These are phyloP conservation scores for Drosophila setifemur DNA, from an alignment of 1,140 invertebrate species.

Conservation along the genomic window DNA sequence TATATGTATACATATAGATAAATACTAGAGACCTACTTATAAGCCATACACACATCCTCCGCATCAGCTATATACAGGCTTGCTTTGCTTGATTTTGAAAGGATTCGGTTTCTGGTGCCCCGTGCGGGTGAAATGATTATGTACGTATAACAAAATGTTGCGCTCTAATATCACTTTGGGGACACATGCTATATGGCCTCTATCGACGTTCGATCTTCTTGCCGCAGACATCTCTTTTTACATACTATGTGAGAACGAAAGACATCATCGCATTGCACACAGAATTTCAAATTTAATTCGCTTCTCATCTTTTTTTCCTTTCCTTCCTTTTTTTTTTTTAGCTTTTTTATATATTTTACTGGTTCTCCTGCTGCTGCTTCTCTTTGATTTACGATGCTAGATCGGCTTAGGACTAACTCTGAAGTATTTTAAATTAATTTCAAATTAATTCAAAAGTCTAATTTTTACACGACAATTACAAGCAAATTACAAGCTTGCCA, in stretches of 20 bases:
- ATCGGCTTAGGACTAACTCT: conserved; percentile 38
- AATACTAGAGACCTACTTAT: conserved; percentile 48
- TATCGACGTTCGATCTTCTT: conserved; percentile 36
- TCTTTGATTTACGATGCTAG: conserved; percentile 28
- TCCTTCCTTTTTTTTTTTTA: background rate
- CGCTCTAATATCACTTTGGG: conserved; percentile 56
- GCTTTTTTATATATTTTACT: conserved; percentile 1
- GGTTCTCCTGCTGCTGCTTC: conserved; percentile 11
- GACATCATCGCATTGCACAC: conserved; percentile 42
- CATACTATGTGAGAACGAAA: conserved; percentile 10
- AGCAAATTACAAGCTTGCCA: conserved; percentile 7
- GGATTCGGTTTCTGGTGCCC: conserved; percentile 29
- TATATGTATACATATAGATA: conserved; percentile 25
- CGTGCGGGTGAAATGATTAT: conserved; percentile 47
- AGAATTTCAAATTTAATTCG: conserved; percentile 33
- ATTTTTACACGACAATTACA: conserved; percentile 72
- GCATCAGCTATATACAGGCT: conserved; percentile 37
- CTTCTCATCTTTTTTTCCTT: background rate
- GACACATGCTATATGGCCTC: conserved; percentile 47
- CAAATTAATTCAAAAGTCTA: conserved; percentile 79
- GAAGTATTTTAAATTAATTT: conserved; percentile 76
- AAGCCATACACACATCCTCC: conserved; percentile 9
- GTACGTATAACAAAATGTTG: conserved; percentile 48
- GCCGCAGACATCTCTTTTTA: conserved; percentile 4
- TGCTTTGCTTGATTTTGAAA: conserved; percentile 7